Evolutionary conservation across 2,888 invertebrate species (phyloP), one percentile per base, ranked within the genome.

Genomic region (Drosophila hawaiiensis): DNA sequence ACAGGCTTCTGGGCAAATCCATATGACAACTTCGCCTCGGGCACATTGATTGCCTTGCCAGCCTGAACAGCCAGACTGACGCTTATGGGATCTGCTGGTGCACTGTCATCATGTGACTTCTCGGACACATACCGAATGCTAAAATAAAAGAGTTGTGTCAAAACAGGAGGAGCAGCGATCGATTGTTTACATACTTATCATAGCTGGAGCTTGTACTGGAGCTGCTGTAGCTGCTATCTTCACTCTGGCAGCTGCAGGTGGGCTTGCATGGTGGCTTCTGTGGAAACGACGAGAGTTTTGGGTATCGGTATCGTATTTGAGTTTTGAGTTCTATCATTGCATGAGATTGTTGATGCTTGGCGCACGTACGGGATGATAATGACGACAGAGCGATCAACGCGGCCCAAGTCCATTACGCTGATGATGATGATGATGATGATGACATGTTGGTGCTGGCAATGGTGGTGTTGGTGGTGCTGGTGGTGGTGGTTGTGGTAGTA

Each of bases 11-110:
- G 94, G 14, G 93, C 92, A 71, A 94, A 95, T 3, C 95, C 95
- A 76, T 94, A 95, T 6, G 94, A 91, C 10, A 95, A 83, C 74
- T 93, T 94, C 12, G 94, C 94, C 84, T 95, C 95, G 0, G 93
- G 93, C 9, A 94, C 92, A 28, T 91, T 90, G 50, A 93, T 92
- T 12, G 93, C 91, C 58, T 93, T 93, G 22, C 92, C 92, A 16
- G 93, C 91, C 70, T 93, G 93, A 53, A 92, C 91, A 2, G 94
- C 94, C 25, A 94, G 77, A 7, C 93, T 91, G 22, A 94, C 86
- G 49, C 94, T 94, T 1, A 94, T 94, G 10, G 94, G 93, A 91
- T 94, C 94, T 0, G 94, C 94, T 9, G 94, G 93, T 12, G 84
- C 52, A 4, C 84, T 84, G 35, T 88, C 71, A 28, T 89, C 84